These are phyloP conservation scores for Drosophila nr. perissopoda DNA, from an alignment of 2,888 invertebrate species.

Conservation along the genomic window DNA sequence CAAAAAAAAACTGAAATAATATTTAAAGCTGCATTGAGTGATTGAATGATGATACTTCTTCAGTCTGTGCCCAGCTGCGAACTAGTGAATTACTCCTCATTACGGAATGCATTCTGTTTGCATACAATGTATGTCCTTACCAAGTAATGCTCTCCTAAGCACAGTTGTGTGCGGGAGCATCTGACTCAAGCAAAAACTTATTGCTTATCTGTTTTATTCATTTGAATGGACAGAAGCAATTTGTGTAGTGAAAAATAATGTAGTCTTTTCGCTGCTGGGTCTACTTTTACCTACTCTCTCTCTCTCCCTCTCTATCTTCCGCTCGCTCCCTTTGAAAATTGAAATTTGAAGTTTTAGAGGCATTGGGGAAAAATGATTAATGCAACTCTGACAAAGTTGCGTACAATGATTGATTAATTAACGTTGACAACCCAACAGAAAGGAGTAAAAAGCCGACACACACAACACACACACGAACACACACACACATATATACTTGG, in stretches of 20 bases:
- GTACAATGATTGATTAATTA: slow-evolving; percentile 80
- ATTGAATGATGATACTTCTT: slow-evolving; percentile 47
- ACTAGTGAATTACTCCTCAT: background rate
- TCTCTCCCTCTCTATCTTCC: background rate
- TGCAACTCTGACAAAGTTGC: slow-evolving; percentile 51
- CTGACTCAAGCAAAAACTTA: background rate
- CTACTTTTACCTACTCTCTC: background rate
- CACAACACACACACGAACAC: slow-evolving; percentile 16
- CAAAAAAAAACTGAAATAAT: background rate
- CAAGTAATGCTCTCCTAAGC: background rate
- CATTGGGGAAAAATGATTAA: slow-evolving; percentile 68
- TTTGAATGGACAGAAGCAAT: background rate
- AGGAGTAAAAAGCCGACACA: slow-evolving; percentile 52
- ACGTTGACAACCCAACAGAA: slow-evolving; percentile 74
- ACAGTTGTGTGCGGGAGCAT: no score
- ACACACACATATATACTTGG: slow-evolving; percentile 14
- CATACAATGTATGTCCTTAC: background rate
- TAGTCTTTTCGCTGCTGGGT: background rate
- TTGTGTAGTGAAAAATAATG: background rate
- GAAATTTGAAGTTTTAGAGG: slow-evolving; percentile 54
- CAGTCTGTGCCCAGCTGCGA: background rate
- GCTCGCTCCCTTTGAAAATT: slow-evolving; percentile 29
- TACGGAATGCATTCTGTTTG: background rate
- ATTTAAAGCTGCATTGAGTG: slow-evolving; percentile 16
- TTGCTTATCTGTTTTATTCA: background rate